phyloP scores from a whole-genome alignment of 2,113 vertebrate genomes.

The Rhizomys pruinosus region DNA sequence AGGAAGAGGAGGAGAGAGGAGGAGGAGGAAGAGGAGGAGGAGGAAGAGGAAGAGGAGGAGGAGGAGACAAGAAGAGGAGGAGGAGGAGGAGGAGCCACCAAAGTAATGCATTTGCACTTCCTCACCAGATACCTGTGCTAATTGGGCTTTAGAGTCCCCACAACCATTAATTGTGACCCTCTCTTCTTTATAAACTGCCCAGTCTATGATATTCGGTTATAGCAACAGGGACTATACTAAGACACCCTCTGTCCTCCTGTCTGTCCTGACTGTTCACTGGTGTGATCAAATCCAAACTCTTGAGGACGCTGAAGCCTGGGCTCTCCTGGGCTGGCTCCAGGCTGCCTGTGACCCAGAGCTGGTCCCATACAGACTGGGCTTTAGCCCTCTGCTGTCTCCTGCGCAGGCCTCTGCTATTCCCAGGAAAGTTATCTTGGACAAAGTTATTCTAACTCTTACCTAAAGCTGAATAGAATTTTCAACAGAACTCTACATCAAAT shows the following conservation, averaged over 20 bases:
- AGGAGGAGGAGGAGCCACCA: rapidly evolving
- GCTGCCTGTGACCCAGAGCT: background rate
- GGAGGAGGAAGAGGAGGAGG: too few relatives aligned
- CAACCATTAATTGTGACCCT: background rate
- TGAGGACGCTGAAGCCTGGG: background rate
- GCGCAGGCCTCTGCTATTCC: background rate
- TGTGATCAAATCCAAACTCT: background rate
- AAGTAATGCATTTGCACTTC: background rate
- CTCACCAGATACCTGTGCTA: background rate
- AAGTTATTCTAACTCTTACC: background rate
- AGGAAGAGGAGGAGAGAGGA: rapidly evolving
- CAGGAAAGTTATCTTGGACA: background rate
- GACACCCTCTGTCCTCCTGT: too few relatives aligned
- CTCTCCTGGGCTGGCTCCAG: background rate
- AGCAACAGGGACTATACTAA: background rate
- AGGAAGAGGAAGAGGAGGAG: too few relatives aligned
- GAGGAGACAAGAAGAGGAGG: too few relatives aligned
- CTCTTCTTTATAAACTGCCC: background rate
- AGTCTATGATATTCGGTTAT: background rate
- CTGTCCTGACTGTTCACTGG: background rate
- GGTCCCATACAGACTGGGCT: background rate
- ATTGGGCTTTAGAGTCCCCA: background rate
- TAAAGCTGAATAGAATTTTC: background rate
- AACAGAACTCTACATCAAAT: background rate
- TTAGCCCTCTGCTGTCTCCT: background rate